A percentile compares a stretch with the other conserved stretches of the same genome.
Evolutionary conservation across 2,113 vertebrate genomes (phyloP).

Genomic region (Pachycephala philippinensis): DNA sequence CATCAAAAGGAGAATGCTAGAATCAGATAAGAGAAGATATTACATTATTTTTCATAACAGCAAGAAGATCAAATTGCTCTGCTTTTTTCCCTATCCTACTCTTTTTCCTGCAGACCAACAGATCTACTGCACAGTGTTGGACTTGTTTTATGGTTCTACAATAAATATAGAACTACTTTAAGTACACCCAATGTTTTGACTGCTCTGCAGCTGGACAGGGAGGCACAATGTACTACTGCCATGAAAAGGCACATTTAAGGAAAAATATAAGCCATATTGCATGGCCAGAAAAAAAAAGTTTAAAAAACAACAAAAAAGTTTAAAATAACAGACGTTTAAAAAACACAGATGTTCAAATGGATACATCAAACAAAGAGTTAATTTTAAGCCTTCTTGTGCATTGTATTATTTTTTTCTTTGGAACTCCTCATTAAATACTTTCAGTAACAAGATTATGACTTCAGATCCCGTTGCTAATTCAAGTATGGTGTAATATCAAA

Average conservation of each 20-base stretch:
- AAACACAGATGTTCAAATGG: not conserved
- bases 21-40: constrained; percentile 28
- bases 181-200: not conserved
- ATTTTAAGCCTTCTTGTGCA: not conserved
- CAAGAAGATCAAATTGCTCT: not conserved
- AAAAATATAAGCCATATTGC: not conserved
- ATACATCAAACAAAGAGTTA: not conserved
- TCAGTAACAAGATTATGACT: not conserved
- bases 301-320: not conserved
- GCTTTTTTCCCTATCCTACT: not conserved
- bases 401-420: not conserved
- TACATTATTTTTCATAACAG: not conserved
- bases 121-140: not conserved
- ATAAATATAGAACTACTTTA: not conserved
- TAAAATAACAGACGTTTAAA: not conserved
- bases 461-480: not conserved
- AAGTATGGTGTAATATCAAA: not conserved
- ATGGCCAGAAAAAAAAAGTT: not conserved
- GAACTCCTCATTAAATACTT: not conserved
- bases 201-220: not conserved
- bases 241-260: not conserved
- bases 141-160: not conserved
- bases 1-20: constrained; percentile 92
- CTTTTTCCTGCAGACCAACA: not conserved
- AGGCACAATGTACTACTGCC: not conserved